Evolutionary conservation across 2,113 vertebrate species (phyloP).

Genomic region (Tympanuchus pallidicinctus): DNA sequence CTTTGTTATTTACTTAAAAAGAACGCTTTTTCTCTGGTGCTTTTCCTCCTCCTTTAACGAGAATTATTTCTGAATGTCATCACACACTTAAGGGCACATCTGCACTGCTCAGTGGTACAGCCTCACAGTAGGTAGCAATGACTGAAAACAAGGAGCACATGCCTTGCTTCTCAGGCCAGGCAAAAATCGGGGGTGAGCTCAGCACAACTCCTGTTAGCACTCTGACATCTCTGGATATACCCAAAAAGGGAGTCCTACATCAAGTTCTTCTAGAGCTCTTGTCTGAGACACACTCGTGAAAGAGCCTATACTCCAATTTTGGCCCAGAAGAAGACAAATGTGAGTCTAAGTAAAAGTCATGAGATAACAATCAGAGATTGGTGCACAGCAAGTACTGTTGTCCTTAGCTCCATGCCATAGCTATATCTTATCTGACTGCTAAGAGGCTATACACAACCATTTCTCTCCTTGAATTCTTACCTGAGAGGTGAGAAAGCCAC

Average conservation of each 20-base stretch:
- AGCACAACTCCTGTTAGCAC: not conserved
- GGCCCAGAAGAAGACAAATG: not conserved
- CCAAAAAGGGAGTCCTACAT: fast-evolving
- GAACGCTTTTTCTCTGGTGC: not conserved
- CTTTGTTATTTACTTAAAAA: conserved; percentile 35
- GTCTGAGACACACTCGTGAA: not conserved
- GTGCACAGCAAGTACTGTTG: not conserved
- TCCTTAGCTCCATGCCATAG: not conserved
- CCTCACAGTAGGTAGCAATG: not conserved
- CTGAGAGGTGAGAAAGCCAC: not conserved
- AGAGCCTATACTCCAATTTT: not conserved
- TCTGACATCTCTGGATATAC: not conserved
- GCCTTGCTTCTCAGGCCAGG: not conserved
- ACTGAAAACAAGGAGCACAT: fast-evolving
- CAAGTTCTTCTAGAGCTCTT: not conserved
- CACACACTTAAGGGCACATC: not conserved
- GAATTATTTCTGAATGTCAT: not conserved
- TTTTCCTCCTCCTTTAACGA: not conserved
- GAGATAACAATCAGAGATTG: not conserved
- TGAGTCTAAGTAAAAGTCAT: not conserved
- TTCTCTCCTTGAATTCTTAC: not conserved
- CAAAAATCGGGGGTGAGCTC: not conserved
- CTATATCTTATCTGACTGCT: not conserved
- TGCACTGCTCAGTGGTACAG: fast-evolving
- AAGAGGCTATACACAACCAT: not conserved